Percentiles rank a stretch among this genome's conserved stretches.
These are phyloP conservation scores for Ailurus styani DNA, from an alignment of 2,113 vertebrate genomes.

Conservation along the genomic window DNA sequence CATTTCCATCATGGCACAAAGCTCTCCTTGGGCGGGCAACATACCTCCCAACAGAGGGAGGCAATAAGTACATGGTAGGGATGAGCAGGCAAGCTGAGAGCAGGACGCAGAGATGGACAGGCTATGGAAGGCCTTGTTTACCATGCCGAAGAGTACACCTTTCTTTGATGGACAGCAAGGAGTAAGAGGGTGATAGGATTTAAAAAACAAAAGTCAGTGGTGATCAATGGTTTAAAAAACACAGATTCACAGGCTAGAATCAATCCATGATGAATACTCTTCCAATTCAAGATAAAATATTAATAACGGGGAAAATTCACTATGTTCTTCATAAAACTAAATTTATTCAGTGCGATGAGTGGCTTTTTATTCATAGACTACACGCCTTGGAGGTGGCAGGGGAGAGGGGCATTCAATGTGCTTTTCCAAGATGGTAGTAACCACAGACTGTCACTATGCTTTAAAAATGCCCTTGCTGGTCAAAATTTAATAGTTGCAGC, in stretches of 20 bases:
- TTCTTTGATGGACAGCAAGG: background rate
- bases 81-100: background rate
- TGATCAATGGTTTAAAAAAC: background rate
- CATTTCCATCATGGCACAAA: background rate
- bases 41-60: background rate
- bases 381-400: background rate
- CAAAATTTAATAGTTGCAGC: background rate
- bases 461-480: background rate
- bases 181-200: background rate
- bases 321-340: background rate
- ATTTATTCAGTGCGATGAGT: background rate
- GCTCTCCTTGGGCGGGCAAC: background rate
- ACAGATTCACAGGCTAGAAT: background rate
- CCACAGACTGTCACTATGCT: background rate
- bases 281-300: background rate
- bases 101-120: background rate
- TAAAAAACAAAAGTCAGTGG: background rate
- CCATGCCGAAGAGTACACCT: background rate
- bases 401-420: fast-evolving
- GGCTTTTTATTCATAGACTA: background rate
- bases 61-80: background rate
- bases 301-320: background rate
- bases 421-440: background rate
- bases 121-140: background rate
- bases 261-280: background rate